Conservation (phyloP, 2,888 invertebrate species). For the Pyralis farinalis region DNA sequence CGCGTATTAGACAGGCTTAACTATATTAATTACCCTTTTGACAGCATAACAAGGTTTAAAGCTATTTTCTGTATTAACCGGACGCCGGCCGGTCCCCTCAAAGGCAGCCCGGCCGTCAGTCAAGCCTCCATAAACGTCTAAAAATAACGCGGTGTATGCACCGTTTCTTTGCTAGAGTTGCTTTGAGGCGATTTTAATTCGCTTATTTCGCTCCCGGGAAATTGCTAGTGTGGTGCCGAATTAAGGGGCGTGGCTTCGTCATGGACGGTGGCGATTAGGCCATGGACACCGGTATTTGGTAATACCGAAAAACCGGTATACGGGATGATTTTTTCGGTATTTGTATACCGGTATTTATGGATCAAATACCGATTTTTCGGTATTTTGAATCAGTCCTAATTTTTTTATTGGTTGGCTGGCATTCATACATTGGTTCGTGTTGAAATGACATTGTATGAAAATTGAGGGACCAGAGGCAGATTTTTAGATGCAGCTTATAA, state of each 20-base stretch:
- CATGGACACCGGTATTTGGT: too few relatives aligned
- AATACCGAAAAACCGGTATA: too few relatives aligned
- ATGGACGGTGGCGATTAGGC: constrained; percentile 12
- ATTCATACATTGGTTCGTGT: too few relatives aligned
- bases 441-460: too few relatives aligned
- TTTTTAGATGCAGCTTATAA: too few relatives aligned
- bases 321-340: too few relatives aligned
- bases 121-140: constrained; percentile 36
- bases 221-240: constrained; percentile 61
- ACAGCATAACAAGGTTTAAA: background rate
- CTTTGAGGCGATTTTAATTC: constrained; percentile 76
- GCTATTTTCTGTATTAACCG: background rate
- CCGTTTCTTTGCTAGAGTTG: constrained; percentile 66
- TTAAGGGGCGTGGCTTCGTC: constrained; percentile 33
- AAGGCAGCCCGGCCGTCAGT: constrained; percentile 57
- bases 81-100: constrained; percentile 34
- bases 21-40: background rate
- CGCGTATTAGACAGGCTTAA: background rate
- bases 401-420: too few relatives aligned
- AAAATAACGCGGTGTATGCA: constrained; percentile 59
- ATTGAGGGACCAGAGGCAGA: too few relatives aligned
- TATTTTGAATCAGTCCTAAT: too few relatives aligned
- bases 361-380: too few relatives aligned
- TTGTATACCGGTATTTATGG: too few relatives aligned
- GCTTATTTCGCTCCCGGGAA: constrained; percentile 67